A percentile compares a stretch with the other conserved stretches of the same genome.
These are phyloP conservation scores for Poecilia wingei DNA, from an alignment of 2,797 vertebrate genomes.

Conservation along the genomic window DNA sequence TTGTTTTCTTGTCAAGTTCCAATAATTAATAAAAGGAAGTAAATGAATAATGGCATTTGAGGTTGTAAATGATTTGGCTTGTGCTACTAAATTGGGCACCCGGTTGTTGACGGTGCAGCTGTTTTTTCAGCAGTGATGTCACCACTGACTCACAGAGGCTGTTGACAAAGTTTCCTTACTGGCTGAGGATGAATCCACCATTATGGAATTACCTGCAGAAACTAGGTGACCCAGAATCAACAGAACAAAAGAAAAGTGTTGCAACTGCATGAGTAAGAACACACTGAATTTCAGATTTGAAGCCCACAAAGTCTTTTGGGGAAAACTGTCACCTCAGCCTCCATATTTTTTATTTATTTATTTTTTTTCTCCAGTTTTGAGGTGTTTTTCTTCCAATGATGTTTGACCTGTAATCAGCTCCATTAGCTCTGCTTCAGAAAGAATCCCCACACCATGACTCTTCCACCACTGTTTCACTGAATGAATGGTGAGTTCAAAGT, in stretches of 20 bases:
- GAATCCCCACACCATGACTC: background rate
- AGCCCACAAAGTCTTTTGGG: background rate
- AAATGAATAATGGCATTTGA: conserved; percentile 44
- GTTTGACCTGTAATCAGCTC: background rate
- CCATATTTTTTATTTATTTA: background rate
- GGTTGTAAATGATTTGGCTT: conserved; percentile 37
- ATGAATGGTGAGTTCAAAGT: background rate
- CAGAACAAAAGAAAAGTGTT: conserved; percentile 41
- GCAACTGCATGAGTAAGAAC: conserved; percentile 8
- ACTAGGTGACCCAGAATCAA: conserved; percentile 63
- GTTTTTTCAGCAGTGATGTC: conserved; percentile 53
- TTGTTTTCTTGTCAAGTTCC: conserved; percentile 27
- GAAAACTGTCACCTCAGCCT: background rate
- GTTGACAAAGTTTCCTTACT: conserved; percentile 51
- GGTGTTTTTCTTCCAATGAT: background rate
- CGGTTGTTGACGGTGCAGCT: conserved; percentile 45
- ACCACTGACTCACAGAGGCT: conserved; percentile 45
- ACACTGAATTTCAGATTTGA: conserved; percentile 3
- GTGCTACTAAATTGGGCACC: conserved; percentile 26
- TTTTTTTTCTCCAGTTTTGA: background rate
- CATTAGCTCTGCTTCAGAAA: background rate
- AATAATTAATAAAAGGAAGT: background rate
- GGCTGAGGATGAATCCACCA: conserved; percentile 53
- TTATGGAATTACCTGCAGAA: conserved; percentile 51
- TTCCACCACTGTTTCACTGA: background rate